Evolutionary conservation across 2,888 invertebrate species (phyloP).

Genomic region (Dynastes tityus): DNA sequence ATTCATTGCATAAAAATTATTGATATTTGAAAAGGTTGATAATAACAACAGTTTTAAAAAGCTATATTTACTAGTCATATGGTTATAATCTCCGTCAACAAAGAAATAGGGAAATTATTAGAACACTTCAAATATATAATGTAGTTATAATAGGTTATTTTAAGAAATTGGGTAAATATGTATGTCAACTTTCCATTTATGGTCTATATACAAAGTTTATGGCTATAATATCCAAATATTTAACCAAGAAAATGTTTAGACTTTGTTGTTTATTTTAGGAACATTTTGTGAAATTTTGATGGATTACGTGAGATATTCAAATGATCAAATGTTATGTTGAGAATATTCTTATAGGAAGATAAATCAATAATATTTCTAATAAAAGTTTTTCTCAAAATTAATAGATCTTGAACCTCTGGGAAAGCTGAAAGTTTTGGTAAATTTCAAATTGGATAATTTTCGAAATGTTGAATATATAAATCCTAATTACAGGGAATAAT

Average conservation of each 20-base stretch:
- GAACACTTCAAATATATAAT: slow-evolving; percentile 2
- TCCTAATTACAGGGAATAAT: too few species aligned
- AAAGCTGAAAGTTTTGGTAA: too few species aligned
- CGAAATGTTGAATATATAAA: too few species aligned
- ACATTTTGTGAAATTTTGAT: neutral
- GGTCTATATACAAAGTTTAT: neutral
- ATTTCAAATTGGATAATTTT: too few species aligned
- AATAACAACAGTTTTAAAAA: slow-evolving; percentile 3
- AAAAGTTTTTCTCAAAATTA: too few species aligned
- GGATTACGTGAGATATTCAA: too few species aligned
- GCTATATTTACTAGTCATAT: neutral
- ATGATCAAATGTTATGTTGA: too few species aligned
- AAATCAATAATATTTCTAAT: too few species aligned
- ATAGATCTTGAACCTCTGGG: too few species aligned
- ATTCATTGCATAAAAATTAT: slow-evolving; percentile 1
- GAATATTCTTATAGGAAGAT: too few species aligned
- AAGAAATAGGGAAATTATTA: neutral
- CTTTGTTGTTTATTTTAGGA: neutral
- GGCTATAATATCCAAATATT: slow-evolving; percentile 7
- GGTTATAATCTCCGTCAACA: neutral
- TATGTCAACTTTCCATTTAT: slow-evolving; percentile 25
- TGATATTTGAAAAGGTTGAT: neutral
- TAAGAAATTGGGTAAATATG: slow-evolving; percentile 12
- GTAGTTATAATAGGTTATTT: slow-evolving; percentile 1
- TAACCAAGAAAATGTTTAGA: neutral